Evolutionary conservation across 2,797 vertebrate genomes (phyloP), one percentile per base, ranked within the genome.

Genomic region (Streptopelia turtur): DNA sequence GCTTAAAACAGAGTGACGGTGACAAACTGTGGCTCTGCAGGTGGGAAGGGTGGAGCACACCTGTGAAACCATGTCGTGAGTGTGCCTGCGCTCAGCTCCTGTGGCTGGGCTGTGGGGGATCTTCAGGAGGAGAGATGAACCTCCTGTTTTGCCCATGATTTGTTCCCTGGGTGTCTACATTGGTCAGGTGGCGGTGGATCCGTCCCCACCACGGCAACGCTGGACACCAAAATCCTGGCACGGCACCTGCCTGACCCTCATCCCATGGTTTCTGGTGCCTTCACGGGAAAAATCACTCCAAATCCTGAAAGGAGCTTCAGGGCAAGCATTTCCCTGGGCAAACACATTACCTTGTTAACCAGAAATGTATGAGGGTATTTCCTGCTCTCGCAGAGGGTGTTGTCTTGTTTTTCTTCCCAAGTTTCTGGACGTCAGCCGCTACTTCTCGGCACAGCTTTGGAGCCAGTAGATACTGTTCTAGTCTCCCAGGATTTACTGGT

Each of bases 221-320:
- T 60, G 49, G n/a, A 22, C 35, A 37, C 65, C 5, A 3, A 66
- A 77, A 74, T 50, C 47, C 47, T 6, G 8, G 56, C 15, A 20
- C 0, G 0, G 45, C 0, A 1, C 23, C 28, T 52, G n/a, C 59
- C 60, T 0, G 0, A 60, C 45, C 15, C 53, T 37, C 30, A 25
- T 30, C 43, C 43, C 13, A 2, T 2, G 1, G 33, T 28, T 66
- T 50, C 37, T 1, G 0, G 31, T 69, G 37, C 30, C 31, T 65
- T 31, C 57, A 14, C 1, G 3, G 33, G 61, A 66, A 68, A 78
- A 60, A 33, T 37, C 65, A 16, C 53, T 12, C 27, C 35, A 45
- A 41, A 43, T 43, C 56, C 47, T 15, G 10, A 87, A 53, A 82
- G 33, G 16, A 84, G 41, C 50, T 66, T 24, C 18, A n/a, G 30